These are phyloP conservation scores for Rhopalosiphum maidis DNA, from an alignment of 1,140 invertebrate species.

Conservation along the genomic window DNA sequence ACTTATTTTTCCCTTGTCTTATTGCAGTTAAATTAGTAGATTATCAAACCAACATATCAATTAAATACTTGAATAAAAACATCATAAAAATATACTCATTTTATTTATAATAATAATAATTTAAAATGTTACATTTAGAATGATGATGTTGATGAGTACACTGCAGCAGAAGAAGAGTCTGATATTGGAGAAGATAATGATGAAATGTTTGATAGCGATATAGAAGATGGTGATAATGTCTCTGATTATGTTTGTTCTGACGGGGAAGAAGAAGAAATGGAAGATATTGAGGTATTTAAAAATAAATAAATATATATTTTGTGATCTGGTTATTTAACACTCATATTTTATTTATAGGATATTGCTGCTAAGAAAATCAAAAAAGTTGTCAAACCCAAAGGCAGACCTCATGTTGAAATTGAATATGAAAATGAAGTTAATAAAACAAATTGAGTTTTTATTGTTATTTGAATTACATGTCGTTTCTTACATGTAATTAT, in stretches of 20 bases:
- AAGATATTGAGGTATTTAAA: slow-evolving; percentile 56
- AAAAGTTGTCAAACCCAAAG: slow-evolving; percentile 9
- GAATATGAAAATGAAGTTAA: slow-evolving; percentile 52
- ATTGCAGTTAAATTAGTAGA: background rate
- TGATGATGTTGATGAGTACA: slow-evolving; percentile 23
- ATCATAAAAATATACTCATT: background rate
- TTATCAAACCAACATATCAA: background rate
- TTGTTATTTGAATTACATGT: no score
- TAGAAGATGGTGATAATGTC: slow-evolving; percentile 52
- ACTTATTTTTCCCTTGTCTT: background rate
- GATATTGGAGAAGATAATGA: slow-evolving; percentile 38
- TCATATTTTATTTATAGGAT: slow-evolving; percentile 30
- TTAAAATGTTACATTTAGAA: slow-evolving; percentile 6
- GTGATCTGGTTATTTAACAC: background rate
- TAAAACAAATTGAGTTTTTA: background rate
- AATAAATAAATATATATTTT: background rate
- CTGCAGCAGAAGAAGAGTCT: slow-evolving; percentile 8
- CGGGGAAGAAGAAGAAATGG: slow-evolving; percentile 48
- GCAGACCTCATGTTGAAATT: slow-evolving; percentile 55
- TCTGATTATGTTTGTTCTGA: slow-evolving; percentile 57
- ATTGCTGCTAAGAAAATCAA: background rate
- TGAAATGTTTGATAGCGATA: slow-evolving; percentile 41
- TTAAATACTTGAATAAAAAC: background rate
- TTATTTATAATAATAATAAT: background rate
- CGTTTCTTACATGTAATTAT: no score